These are phyloP conservation scores for human (Homo sapiens) DNA, from an alignment of 2,113 vertebrate species.

Conservation along the genomic window GRCh38 chr5:152602501-152603000, in stretches of 20 bases:
- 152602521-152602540: not conserved
- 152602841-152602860: not conserved
- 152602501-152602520: not conserved
- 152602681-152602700: not conserved
- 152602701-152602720: not conserved
- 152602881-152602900: not conserved
- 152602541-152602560: not conserved
- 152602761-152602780: not conserved
- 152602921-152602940: not conserved
- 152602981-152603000: not conserved
- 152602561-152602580: not conserved
- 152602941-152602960: not conserved
- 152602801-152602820: not conserved
- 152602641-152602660: not conserved
- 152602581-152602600: not conserved
- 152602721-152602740: not conserved
- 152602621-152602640: not conserved
- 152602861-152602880: not conserved
- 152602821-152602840: not conserved
- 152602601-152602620: not conserved
- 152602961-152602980: not conserved
- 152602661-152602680: not conserved
- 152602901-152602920: not conserved
- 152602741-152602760: not conserved
- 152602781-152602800: not conserved